phyloP scores from a whole-genome alignment of 2,797 vertebrate genomes.

The Xenopus petersii region DNA sequence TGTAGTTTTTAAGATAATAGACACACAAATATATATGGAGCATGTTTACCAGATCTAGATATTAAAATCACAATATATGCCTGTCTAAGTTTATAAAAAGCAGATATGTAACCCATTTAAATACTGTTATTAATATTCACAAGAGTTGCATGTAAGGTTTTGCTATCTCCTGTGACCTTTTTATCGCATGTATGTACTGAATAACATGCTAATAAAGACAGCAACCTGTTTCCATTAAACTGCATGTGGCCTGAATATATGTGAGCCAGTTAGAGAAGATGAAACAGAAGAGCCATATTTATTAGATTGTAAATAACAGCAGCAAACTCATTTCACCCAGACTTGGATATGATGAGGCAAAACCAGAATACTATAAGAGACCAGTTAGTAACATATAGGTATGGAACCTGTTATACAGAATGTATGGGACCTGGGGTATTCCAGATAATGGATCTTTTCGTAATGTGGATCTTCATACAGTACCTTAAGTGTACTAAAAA shows the following conservation, averaged over 20 bases:
- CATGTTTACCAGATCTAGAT: too few relatives aligned
- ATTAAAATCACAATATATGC: too few relatives aligned
- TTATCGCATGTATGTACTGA: constrained; percentile 37
- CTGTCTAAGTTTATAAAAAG: background rate
- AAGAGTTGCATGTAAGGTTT: constrained; percentile 26
- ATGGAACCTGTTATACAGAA: too few relatives aligned
- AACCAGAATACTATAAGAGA: too few relatives aligned
- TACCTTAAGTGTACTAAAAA: too few relatives aligned
- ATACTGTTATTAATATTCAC: constrained; percentile 31
- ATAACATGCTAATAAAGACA: constrained; percentile 38
- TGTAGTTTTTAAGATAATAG: too few relatives aligned
- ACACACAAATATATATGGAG: too few relatives aligned
- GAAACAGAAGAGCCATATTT: constrained; percentile 37
- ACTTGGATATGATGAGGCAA: constrained; percentile 6
- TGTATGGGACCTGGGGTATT: too few relatives aligned
- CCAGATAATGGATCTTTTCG: too few relatives aligned
- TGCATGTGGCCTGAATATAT: constrained; percentile 38
- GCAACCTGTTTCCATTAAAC: constrained; percentile 27
- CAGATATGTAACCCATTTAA: background rate
- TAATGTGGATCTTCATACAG: too few relatives aligned
- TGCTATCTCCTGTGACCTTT: constrained; percentile 45
- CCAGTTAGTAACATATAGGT: too few relatives aligned
- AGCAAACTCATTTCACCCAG: constrained; percentile 22
- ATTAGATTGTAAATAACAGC: constrained; percentile 36
- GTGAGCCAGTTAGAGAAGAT: constrained; percentile 38